phyloP scores from a whole-genome alignment of 2,797 vertebrate genomes.

The Pseudochirops corinnae region DNA sequence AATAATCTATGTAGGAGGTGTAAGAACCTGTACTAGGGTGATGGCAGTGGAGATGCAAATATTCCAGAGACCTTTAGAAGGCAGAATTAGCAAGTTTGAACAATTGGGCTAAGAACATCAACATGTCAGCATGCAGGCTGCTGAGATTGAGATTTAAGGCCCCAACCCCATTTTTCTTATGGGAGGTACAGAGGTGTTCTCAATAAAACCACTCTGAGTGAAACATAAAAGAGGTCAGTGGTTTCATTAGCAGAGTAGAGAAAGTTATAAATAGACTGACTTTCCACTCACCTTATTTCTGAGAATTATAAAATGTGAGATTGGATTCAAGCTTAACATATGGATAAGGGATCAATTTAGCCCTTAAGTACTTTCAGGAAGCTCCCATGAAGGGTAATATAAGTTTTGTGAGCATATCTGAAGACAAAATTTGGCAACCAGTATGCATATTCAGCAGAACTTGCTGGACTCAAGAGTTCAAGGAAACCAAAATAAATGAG shows the following conservation, averaged over 20 bases:
- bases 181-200: conserved; percentile 31
- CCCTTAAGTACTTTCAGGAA: conserved; percentile 73
- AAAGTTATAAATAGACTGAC: conserved; percentile 71
- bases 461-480: conserved; percentile 54
- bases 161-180: conserved; percentile 25
- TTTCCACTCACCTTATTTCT: conserved; percentile 72
- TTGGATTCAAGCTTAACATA: conserved; percentile 69
- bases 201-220: conserved; percentile 40
- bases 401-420: conserved; percentile 71
- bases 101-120: conserved; percentile 2
- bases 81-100: not conserved
- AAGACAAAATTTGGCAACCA: conserved; percentile 57
- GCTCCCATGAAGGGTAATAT: conserved; percentile 73
- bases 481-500: conserved; percentile 63
- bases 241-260: conserved; percentile 70
- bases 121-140: not conserved
- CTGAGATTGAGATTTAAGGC: not conserved
- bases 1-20: not conserved
- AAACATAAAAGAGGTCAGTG: conserved; percentile 43
- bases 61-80: not conserved
- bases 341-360: conserved; percentile 70
- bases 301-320: conserved; percentile 66
- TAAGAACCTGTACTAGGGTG: not conserved
- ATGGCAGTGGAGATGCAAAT: not conserved
- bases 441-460: conserved; percentile 74